Evolutionary conservation across 2,797 vertebrate species (phyloP), one percentile per base, ranked within the genome.

Genomic region (Sebastes hubbsi): DNA sequence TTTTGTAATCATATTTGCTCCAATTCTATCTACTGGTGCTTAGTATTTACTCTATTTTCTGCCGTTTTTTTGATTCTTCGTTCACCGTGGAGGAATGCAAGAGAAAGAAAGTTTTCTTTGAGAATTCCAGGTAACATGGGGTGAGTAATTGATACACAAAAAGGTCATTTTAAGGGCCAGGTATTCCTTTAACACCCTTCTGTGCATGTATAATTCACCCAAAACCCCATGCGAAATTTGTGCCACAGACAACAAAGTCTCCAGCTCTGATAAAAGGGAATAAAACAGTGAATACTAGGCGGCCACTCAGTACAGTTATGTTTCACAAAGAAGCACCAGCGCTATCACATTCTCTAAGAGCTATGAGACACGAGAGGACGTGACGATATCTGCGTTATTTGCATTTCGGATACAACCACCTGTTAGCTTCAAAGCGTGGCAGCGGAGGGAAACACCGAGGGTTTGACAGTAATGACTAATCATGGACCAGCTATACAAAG

Each of bases 381-480:
- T 25, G 68, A 67, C 13, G 10, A 62, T 81, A 87, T 60, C 59
- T 29, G 29, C 30, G 6, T 68, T 82, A 82, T 90, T 87, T 90
- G 86, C 87, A 88, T 90, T 92, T 87, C 2, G 72, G 74, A 77
- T 80, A 25, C 64, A 78, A 77, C 87, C 85, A 93, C 92, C 77
- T 91, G 90, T 90, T 88, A 27, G 77, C 88, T 89, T 93, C 89
- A 93, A 91, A 94, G 87, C 78, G 8, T 5, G 3, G 62, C 73
- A 81, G 69, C 66, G 78, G 65, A 88, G 84, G 80, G 78, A 87
- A 91, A 87, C 85, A 73, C 75, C 2, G 61, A 81, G 75, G 74
- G 46, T 88, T 85, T 91, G 89, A 94, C 91, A 93, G 86, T 87
- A 88, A 90, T 92, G 89, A 93, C 90, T 93, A 92, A 94, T 93